Percentiles rank a stretch among this genome's conserved stretches.
Conservation (phyloP, 2,797 vertebrate species). For the Zenarchopterus dispar region DNA sequence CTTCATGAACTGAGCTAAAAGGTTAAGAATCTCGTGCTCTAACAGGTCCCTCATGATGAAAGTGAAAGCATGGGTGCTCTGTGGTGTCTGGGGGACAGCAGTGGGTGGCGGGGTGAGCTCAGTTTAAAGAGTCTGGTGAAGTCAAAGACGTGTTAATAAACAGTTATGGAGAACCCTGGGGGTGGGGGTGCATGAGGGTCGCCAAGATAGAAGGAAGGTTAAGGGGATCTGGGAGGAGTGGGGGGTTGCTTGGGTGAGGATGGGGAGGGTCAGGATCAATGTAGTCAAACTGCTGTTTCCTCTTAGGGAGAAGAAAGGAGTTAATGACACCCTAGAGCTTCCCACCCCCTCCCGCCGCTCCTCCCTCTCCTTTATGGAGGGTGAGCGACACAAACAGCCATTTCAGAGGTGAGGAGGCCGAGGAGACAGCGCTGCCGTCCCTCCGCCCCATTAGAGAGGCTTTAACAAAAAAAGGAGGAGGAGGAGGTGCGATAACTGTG, state of each 20-base stretch:
- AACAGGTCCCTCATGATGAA: constrained; percentile 69
- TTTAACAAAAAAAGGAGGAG: constrained; percentile 76
- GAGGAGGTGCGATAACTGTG: constrained; percentile 78
- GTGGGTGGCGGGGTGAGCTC: constrained; percentile 65
- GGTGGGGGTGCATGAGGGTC: constrained; percentile 41
- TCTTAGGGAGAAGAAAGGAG: constrained; percentile 80
- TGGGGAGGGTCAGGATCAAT: constrained; percentile 68
- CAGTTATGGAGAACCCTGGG: constrained; percentile 72
- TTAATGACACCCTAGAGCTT: constrained; percentile 83
- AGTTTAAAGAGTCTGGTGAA: constrained; percentile 71
- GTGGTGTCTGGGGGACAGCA: constrained; percentile 67
- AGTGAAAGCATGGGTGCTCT: constrained; percentile 44
- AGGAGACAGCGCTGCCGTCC: constrained; percentile 74
- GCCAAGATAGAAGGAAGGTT: constrained; percentile 54
- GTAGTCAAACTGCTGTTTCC: constrained; percentile 78
- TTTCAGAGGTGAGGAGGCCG: constrained; percentile 73
- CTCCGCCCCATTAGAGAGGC: constrained; percentile 62
- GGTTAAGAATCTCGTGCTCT: constrained; percentile 49
- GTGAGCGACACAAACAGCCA: constrained; percentile 73
- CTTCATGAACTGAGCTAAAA: constrained; percentile 48
- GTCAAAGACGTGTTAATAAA: constrained; percentile 83
- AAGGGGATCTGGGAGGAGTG: constrained; percentile 38
- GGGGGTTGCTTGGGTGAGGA: constrained; percentile 4
- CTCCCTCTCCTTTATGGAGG: constrained; percentile 81
- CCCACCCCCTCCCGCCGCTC: constrained; percentile 71